These are phyloP conservation scores for Podargus strigoides DNA, from an alignment of 2,797 vertebrate species.

Conservation along the genomic window DNA sequence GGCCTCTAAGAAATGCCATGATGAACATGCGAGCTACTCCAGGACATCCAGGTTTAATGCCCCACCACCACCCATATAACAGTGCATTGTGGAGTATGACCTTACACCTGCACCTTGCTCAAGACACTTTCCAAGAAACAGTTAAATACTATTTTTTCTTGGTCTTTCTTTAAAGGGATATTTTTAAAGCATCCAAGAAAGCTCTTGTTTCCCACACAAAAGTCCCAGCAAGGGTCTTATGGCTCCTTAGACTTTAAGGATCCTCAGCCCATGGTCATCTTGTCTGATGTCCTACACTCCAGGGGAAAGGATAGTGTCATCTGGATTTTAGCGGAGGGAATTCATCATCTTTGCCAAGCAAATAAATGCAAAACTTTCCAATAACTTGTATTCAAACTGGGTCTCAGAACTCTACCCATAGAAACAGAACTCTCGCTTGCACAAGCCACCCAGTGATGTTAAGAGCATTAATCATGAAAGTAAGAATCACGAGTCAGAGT, in stretches of 20 bases:
- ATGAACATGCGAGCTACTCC: not conserved
- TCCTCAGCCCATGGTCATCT: not conserved
- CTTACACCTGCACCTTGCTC: not conserved
- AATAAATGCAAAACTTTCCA: not conserved
- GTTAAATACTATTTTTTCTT: not conserved
- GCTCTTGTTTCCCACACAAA: not conserved
- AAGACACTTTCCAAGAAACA: not conserved
- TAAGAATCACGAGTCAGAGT: not conserved
- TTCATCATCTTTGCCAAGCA: not conserved
- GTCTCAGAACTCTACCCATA: not conserved
- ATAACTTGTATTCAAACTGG: not conserved
- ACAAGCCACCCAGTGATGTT: not conserved
- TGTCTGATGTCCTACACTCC: not conserved
- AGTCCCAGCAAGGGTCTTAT: not conserved
- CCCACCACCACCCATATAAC: not conserved
- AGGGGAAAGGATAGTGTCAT: not conserved
- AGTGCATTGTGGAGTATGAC: rapidly evolving
- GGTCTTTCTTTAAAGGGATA: not conserved
- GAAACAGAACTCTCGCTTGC: not conserved
- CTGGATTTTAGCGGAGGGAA: not conserved
- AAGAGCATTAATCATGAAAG: not conserved
- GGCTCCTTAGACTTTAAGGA: not conserved
- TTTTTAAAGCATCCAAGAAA: not conserved
- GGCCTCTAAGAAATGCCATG: not conserved
- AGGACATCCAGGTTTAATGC: not conserved